Conservation (phyloP, 2,113 vertebrate genomes). For the Seriola aureovittata region DNA sequence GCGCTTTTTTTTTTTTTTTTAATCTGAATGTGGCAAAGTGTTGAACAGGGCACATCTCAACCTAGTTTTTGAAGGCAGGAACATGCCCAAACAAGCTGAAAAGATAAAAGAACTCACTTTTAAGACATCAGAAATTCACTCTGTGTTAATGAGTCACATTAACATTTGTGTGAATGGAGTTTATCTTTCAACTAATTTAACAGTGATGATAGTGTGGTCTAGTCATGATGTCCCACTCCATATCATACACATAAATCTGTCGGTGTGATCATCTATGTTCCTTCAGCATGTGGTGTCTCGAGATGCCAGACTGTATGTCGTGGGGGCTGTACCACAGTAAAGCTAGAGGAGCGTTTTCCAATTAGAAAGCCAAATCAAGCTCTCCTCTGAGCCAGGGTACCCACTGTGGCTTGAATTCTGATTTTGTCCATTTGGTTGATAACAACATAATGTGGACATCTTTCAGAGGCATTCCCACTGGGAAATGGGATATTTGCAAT, state of each 20-base stretch:
- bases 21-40: conserved; percentile 13
- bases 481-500: conserved; percentile 19
- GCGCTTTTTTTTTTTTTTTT: conserved; percentile 15
- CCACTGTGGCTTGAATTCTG: conserved; percentile 32
- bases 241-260: conserved; percentile 30
- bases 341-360: conserved; percentile 32
- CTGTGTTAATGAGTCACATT: conserved; percentile 14
- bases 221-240: conserved; percentile 1
- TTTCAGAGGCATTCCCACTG: conserved; percentile 27
- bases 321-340: conserved; percentile 33
- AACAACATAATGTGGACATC: conserved; percentile 8
- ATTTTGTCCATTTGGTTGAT: conserved; percentile 46
- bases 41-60: conserved; percentile 10
- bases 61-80: conserved; percentile 31
- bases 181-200: background rate
- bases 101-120: conserved; percentile 32
- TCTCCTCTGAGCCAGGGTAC: conserved; percentile 11
- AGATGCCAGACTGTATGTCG: conserved; percentile 44
- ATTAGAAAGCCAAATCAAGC: conserved; percentile 13
- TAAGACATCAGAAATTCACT: conserved; percentile 11
- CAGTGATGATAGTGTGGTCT: conserved; percentile 7
- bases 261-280: conserved; percentile 32
- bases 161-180: conserved; percentile 2
- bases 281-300: conserved; percentile 44
- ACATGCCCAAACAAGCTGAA: conserved; percentile 64